Evolutionary conservation across 2,888 invertebrate genomes (phyloP).

Genomic region (Bellardia bayeri): DNA sequence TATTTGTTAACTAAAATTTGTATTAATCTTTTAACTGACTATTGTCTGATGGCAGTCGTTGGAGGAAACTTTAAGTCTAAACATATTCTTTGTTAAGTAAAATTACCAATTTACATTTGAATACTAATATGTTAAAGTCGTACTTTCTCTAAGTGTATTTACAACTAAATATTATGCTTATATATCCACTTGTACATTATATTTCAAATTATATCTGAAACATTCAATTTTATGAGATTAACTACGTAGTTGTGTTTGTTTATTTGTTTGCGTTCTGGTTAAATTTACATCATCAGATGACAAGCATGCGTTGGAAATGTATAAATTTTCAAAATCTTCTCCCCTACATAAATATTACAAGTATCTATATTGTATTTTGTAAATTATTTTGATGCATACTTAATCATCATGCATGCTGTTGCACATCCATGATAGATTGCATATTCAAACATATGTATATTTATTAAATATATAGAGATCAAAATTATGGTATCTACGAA

Average conservation of each 20-base stretch:
- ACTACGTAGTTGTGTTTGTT: not conserved
- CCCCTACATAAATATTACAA: not conserved
- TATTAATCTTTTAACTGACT: too few species aligned
- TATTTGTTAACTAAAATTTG: too few species aligned
- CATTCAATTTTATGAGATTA: not conserved
- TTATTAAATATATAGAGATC: not conserved
- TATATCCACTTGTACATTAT: not conserved
- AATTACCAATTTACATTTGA: too few species aligned
- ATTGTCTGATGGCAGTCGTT: too few species aligned
- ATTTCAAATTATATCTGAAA: constrained; percentile 22
- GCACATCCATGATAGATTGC: constrained; percentile 29
- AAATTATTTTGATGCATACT: constrained; percentile 16
- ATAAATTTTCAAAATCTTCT: not conserved
- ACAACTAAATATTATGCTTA: not conserved
- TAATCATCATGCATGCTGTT: constrained; percentile 31
- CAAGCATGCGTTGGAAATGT: not conserved
- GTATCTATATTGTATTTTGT: not conserved
- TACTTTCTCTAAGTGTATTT: constrained; percentile 30
- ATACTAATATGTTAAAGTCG: too few species aligned
- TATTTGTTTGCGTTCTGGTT: constrained; percentile 23
- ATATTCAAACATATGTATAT: not conserved
- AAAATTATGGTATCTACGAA: constrained; percentile 30
- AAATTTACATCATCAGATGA: constrained; percentile 41
- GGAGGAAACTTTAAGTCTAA: too few species aligned
- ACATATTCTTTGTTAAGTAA: too few species aligned